phyloP scores from a whole-genome alignment of 1,140 invertebrate species.

The Drosophila watanabei region DNA sequence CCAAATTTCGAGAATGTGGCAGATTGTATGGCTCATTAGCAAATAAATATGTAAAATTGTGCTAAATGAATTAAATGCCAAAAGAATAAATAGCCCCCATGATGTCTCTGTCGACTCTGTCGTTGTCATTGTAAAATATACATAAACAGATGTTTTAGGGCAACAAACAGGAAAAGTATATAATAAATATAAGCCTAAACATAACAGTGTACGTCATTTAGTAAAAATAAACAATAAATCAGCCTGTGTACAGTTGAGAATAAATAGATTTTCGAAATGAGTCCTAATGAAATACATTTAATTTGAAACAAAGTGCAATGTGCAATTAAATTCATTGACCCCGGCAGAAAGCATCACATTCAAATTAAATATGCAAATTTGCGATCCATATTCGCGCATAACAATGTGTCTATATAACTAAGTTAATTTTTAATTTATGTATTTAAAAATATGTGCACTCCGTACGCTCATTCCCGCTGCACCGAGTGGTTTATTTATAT shows the following conservation, averaged over 20 bases:
- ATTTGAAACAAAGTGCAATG: conserved; percentile 43
- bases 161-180: conserved; percentile 15
- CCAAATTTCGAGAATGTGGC: conserved; percentile 29
- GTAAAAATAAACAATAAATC: conserved; percentile 41
- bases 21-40: conserved; percentile 62
- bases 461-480: conserved; percentile 6
- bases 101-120: conserved; percentile 21
- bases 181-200: conserved; percentile 13
- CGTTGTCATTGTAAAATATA: conserved; percentile 33
- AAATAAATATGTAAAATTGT: conserved; percentile 46
- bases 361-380: conserved; percentile 73
- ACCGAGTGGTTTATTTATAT: conserved; percentile 32
- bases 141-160: conserved; percentile 30
- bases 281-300: conserved; percentile 28
- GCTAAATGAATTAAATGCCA: conserved; percentile 38
- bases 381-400: conserved; percentile 27
- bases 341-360: conserved; percentile 57
- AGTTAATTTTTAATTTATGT: conserved; percentile 39
- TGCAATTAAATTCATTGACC: conserved; percentile 73
- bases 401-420: conserved; percentile 36
- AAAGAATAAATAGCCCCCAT: conserved; percentile 17
- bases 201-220: conserved; percentile 25
- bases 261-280: conserved; percentile 26
- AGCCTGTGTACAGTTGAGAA: conserved; percentile 19
- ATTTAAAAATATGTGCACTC: conserved; percentile 21